These are phyloP conservation scores for Drosophila tristis DNA, from an alignment of 1,140 invertebrate species.

Conservation along the genomic window DNA sequence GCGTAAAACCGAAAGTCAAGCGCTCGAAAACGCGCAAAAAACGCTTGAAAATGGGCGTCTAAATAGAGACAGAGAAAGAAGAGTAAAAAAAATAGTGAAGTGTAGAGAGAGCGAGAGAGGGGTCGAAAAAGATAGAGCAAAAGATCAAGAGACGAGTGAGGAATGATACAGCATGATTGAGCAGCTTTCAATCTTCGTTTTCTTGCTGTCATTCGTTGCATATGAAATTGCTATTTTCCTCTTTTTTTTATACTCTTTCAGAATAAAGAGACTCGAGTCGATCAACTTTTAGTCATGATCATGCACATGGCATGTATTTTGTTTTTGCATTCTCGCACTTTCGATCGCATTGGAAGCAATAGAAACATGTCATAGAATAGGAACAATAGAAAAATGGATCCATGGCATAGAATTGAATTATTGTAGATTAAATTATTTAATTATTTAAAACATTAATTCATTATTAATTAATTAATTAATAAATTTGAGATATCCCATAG, in stretches of 20 bases:
- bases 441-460: no score
- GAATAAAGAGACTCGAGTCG: no score
- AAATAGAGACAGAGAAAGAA: not conserved
- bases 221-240: slow-evolving; percentile 34
- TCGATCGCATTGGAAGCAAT: no score
- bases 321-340: no score
- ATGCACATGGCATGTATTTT: no score
- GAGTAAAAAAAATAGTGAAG: not conserved
- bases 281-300: no score
- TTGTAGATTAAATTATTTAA: no score
- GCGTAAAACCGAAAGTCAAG: slow-evolving; percentile 51
- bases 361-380: no score
- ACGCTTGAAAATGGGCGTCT: slow-evolving; percentile 24
- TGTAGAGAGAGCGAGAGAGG: not conserved
- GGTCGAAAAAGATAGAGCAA: not conserved
- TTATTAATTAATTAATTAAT: no score
- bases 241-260: not conserved
- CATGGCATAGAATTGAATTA: no score
- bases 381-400: no score
- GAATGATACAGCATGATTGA: slow-evolving; percentile 25
- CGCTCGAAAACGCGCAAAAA: slow-evolving; percentile 29
- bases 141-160: not conserved
- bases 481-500: no score
- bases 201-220: not conserved
- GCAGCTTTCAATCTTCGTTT: slow-evolving; percentile 45